Base-by-base conservation (phyloP, 2,888 invertebrate species). In the Sinhomidia bicolor region DNA sequence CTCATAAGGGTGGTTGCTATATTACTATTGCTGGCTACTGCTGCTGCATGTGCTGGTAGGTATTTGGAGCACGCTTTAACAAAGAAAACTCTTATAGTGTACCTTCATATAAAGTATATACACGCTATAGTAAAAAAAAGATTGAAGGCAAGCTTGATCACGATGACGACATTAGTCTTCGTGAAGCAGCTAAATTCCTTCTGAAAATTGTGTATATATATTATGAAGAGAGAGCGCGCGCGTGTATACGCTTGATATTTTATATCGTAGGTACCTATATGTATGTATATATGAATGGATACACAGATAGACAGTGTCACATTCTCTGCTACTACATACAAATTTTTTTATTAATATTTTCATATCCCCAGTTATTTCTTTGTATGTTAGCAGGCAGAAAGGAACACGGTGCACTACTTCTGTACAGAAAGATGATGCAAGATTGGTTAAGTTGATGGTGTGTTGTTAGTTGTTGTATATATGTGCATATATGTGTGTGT, bases 381-480 rank as follows among this genome's bases (percentile, higher is more conserved):
- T 29, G 62, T 29, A 29, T 32, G 65, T 1, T 17, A 65, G 32
- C 6, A 12, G 9, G 26, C 10, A 26, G 7, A 60, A 17, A 60
- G 41, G 41, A 20, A 7, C 3, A 65, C 29, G 36, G n/a, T n/a
- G 41, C 29, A 32, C 54, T 29, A 62, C 29, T 10, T 26, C 29
- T 47, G 26, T n/a, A 71, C 10, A 1, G 51, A 17, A 76, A 76
- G 51, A 51, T 51, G 47, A 74, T 44, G 26, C 71, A 74, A 76
- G 76, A 47, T 29, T 76, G 76, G 76, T 54, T 76, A 51, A 76
- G 29, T 54, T 14, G 41, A 41, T 71, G 41, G 68, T 41, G 26
- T 74, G 47, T 47, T 74, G 74, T 74, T 47, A 47, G 74, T 74
- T 74, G 44, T 36, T 36, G 36, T n/a, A 20, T 68, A 36, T 62